Evolutionary conservation across 2,113 vertebrate species (phyloP), one percentile per base, ranked within the genome.

Genomic region (Uria lomvia): DNA sequence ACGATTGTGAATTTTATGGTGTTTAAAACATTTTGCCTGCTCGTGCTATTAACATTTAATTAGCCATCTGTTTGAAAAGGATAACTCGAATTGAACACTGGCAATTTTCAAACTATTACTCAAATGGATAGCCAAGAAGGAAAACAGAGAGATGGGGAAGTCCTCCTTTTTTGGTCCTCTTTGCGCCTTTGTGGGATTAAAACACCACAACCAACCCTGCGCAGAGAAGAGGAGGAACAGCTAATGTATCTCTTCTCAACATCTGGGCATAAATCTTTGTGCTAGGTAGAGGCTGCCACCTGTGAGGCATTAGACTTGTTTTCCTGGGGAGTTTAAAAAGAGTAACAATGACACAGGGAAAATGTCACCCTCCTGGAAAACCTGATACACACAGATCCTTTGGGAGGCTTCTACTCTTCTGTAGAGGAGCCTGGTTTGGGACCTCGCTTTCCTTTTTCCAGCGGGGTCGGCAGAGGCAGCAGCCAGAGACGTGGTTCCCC

Each of bases 1-100:
- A 63, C 24, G 14, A 53, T 79, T 76, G 13, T 34, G 50, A 90
- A 18, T 60, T 76, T 80, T 72, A 29, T 56, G 49, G n/a, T 43
- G 32, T 45, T 86, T 71, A 86, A 95, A 92, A 83, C 12, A n/a
- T 86, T 93, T 65, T 94, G 65, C 40, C 90, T 75, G 75, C 16
- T 91, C 5, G 2, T 78, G 76, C 68, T 86, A 71, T 94, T 94
- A 95, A 81, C 36, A 50, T 88, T 93, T 88, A 84, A 93, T 94
- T 88, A 88, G n/a, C 65, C 47, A 59, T 90, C 72, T 95, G 86
- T 80, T 93, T 91, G 70, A 60, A 86, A 91, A 82, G n/a, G 47
- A 20, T 55, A 80, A 38, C 49, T 92, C 30, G 45, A 88, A 86
- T 4, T 56, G 75, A 92, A 75, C 38, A 19, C 32, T 67, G 8